Conservation (phyloP, 2,113 vertebrate species). For the Macquaria ambigua region DNA sequence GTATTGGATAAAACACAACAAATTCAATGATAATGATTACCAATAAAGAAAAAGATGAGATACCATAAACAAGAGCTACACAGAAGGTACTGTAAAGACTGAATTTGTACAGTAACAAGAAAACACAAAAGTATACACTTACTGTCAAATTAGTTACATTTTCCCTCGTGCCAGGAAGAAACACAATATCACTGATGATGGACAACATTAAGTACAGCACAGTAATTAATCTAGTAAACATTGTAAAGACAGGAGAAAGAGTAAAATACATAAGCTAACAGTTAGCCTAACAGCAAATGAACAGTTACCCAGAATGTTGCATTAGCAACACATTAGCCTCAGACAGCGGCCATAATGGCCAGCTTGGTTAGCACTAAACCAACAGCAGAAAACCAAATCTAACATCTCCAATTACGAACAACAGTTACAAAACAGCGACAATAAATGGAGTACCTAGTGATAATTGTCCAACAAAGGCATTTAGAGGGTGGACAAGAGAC, state of each 20-base stretch:
- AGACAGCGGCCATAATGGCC: neutral
- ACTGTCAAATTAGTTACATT: neutral
- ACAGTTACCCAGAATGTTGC: neutral
- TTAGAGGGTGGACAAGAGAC: too few species aligned
- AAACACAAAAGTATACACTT: neutral
- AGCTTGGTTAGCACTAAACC: neutral
- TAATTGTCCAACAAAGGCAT: neutral
- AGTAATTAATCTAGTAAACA: neutral
- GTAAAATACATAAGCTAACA: neutral
- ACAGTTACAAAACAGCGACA: too few species aligned
- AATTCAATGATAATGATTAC: neutral
- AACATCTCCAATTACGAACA: neutral
- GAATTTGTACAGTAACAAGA: neutral
- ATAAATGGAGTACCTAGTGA: neutral
- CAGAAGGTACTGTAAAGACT: neutral
- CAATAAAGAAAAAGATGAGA: neutral
- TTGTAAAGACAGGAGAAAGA: neutral
- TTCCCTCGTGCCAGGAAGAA: neutral
- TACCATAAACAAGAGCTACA: neutral
- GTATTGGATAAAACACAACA: neutral
- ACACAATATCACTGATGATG: too few species aligned
- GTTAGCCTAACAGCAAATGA: neutral
- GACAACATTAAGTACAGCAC: neutral
- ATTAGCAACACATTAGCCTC: neutral
- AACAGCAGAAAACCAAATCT: neutral